Conservation (phyloP, 2,888 invertebrate species). For the Cryptocephalus primarius region DNA sequence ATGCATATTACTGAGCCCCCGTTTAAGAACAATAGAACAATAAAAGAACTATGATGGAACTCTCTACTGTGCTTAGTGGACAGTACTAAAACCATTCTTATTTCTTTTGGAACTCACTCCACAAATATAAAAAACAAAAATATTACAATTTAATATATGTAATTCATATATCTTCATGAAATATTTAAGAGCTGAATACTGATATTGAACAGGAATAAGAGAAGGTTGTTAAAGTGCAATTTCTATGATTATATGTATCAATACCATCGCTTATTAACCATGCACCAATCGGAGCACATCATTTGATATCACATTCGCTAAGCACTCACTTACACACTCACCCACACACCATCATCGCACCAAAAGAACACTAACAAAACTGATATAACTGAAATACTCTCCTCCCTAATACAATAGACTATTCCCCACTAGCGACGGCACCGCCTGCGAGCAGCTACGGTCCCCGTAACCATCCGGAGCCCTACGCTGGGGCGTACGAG, state of each 20-base stretch:
- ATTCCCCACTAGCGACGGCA: constrained; percentile 38
- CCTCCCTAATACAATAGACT: constrained; percentile 21
- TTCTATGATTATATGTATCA: not conserved
- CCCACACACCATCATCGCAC: constrained; percentile 12
- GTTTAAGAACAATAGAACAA: too few relatives aligned
- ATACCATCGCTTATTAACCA: not conserved
- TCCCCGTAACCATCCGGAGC: constrained; percentile 44
- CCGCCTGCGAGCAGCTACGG: constrained; percentile 29
- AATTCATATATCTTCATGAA: too few relatives aligned
- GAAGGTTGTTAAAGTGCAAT: not conserved
- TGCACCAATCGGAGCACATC: not conserved
- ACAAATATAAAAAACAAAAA: too few relatives aligned
- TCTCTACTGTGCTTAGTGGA: too few relatives aligned
- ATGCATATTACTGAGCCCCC: too few relatives aligned
- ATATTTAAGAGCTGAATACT: too few relatives aligned
- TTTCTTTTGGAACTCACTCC: too few relatives aligned
- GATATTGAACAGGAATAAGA: not conserved
- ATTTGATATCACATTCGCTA: not conserved
- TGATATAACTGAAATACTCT: constrained; percentile 6
- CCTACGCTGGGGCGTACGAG: constrained; percentile 66
- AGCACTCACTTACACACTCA: constrained; percentile 5
- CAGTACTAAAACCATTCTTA: too few relatives aligned
- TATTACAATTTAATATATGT: too few relatives aligned
- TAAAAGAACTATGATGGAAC: too few relatives aligned
- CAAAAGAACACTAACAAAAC: constrained; percentile 8